Percentiles rank a stretch among this genome's conserved stretches.
phyloP scores from a whole-genome alignment of 2,113 vertebrate genomes.

The Hucho hucho region DNA sequence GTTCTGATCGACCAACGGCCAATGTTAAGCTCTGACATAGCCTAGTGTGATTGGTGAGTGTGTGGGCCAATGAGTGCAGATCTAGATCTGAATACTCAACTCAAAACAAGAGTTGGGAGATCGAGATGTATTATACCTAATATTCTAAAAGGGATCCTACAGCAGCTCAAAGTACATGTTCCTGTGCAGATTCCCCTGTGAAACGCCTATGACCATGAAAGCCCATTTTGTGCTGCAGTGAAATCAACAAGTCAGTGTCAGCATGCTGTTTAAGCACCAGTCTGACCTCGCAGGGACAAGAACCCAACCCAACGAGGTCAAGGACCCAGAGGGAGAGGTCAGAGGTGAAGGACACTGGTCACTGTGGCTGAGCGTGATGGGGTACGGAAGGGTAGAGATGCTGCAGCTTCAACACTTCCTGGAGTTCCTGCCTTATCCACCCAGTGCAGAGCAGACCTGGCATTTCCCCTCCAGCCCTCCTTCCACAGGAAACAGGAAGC shows the following conservation, averaged over 20 bases:
- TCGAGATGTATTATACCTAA: constrained; percentile 8
- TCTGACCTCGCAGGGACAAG: background rate
- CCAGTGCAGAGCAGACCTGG: constrained; percentile 56
- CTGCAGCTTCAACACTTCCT: too few relatives aligned
- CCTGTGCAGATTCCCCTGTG: background rate
- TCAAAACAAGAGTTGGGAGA: constrained; percentile 24
- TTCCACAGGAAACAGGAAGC: constrained; percentile 71
- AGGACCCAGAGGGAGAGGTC: constrained; percentile 3
- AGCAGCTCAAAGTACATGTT: constrained; percentile 3
- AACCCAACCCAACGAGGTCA: constrained; percentile 34
- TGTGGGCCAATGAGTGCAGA: constrained; percentile 47
- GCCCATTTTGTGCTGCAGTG: constrained; percentile 19
- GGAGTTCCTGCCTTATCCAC: constrained; percentile 69
- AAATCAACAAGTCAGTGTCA: constrained; percentile 24
- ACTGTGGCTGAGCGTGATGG: constrained; percentile 41
- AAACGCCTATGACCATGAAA: constrained; percentile 16
- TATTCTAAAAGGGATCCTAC: constrained; percentile 12
- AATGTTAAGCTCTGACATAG: constrained; percentile 39
- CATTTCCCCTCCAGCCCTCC: constrained; percentile 58
- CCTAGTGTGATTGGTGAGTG: constrained; percentile 37
- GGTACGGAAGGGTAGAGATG: too few relatives aligned
- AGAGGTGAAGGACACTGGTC: constrained; percentile 24
- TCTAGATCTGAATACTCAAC: constrained; percentile 29
- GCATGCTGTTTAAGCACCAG: constrained; percentile 26
- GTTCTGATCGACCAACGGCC: constrained; percentile 52